phyloP scores from a whole-genome alignment of 2,797 vertebrate species.

The Myripristis jacobus region DNA sequence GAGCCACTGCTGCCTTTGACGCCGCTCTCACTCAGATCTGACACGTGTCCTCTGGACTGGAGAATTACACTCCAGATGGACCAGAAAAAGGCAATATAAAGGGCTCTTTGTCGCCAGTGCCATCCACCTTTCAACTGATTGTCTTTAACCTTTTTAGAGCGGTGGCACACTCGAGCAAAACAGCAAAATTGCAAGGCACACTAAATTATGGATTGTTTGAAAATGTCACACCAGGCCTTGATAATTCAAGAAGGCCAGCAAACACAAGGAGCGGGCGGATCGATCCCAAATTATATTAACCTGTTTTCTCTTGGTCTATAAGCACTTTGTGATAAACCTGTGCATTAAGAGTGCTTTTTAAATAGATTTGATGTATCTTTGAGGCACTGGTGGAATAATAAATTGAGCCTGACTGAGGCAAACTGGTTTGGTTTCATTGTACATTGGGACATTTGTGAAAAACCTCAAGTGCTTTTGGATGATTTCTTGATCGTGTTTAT shows the following conservation, averaged over 20 bases:
- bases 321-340: neutral
- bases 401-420: neutral
- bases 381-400: neutral
- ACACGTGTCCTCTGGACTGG: constrained; percentile 15
- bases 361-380: neutral
- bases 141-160: constrained; percentile 19
- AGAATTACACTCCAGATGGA: constrained; percentile 16
- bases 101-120: neutral
- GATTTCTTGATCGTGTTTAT: too few species aligned
- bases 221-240: constrained; percentile 25
- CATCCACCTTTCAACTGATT: neutral
- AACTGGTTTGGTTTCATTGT: neutral
- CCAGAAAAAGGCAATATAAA: neutral
- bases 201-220: constrained; percentile 18
- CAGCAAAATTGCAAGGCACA: constrained; percentile 18
- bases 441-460: neutral
- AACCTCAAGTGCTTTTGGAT: too few species aligned
- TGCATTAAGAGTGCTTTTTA: neutral
- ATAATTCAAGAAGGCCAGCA: constrained; percentile 2
- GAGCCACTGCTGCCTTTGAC: neutral
- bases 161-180: constrained; percentile 5
- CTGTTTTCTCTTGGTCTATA: neutral
- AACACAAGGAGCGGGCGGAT: neutral
- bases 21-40: neutral
- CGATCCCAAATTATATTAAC: neutral